Evolutionary conservation across 1,140 invertebrate species (phyloP).

Genomic region (Chironomus striatipennis): DNA sequence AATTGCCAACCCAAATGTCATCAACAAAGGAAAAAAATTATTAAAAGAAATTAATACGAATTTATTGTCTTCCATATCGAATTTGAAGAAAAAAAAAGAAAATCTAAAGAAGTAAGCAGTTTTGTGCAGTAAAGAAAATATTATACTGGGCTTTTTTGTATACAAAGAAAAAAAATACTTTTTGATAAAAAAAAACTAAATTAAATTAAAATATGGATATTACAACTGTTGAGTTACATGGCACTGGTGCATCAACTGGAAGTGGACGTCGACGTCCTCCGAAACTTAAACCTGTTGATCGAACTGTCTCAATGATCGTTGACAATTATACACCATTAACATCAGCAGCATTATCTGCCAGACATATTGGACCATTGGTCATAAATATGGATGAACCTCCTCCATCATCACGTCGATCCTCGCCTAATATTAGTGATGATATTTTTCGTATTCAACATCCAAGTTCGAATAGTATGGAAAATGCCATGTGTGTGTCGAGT

Average conservation of each 20-base stretch:
- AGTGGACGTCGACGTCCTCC: slow-evolving; percentile 31
- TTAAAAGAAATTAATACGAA: slow-evolving; percentile 6
- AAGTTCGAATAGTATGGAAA: slow-evolving; percentile 29
- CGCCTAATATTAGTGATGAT: slow-evolving; percentile 9
- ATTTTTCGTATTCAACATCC: slow-evolving; percentile 17
- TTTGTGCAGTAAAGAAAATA: background rate
- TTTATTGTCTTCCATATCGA: slow-evolving; percentile 21
- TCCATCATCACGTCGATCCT: slow-evolving; percentile 28
- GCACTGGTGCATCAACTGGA: background rate
- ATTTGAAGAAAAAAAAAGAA: background rate
- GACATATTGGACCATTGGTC: slow-evolving; percentile 23
- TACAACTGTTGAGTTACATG: slow-evolving; percentile 16
- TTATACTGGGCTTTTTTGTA: background rate
- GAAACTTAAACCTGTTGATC: slow-evolving; percentile 39
- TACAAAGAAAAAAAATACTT: background rate
- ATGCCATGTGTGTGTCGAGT: slow-evolving; percentile 27
- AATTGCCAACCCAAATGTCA: background rate
- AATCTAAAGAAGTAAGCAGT: background rate
- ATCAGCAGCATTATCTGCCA: slow-evolving; percentile 4
- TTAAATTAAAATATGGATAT: background rate
- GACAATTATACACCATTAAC: slow-evolving; percentile 37
- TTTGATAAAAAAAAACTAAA: background rate
- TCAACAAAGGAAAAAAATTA: background rate
- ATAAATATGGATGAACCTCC: slow-evolving; percentile 37
- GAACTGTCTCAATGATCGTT: slow-evolving; percentile 39